Base-by-base conservation (phyloP, 2,113 vertebrate species). In the Plecotus auritus region DNA sequence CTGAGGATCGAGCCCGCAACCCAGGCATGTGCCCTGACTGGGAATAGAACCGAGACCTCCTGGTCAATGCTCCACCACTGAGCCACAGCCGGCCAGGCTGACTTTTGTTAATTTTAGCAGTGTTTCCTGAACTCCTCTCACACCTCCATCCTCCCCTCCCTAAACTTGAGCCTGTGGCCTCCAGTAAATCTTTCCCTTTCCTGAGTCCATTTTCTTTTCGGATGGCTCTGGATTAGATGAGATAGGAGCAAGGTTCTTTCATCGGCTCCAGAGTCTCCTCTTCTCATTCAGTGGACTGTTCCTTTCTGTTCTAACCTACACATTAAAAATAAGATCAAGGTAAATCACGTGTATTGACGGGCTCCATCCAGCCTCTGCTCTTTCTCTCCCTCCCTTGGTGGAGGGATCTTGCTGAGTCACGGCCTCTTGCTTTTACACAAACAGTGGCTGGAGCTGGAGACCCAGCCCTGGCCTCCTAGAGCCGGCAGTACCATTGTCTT, bases 401-500 rank as follows among this genome's bases (percentile, higher is more conserved):
- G 35, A 56, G 45, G 81, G 69, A 32, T 6, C 76, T 64, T 82
- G 88, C 92, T 85, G 72, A 94, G 78, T 96, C 94, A 82, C 14
- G 0, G 11, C 0, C 7, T 59, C 73, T 91, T 45, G 74, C 66
- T 67, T 80, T 61, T 51, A 23, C 13, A 20, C 7, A 1, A 3
- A 20, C 4, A n/a, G 20, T 5, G 37, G 32, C 74, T 35, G 35
- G 54, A 70, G 56, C 77, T 28, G 20, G 82, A 86, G 47, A 18
- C 28, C 49, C 83, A 40, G 7, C 10, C 40, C 80, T 59, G 7
- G 13, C 28, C 80, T 85, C 9, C 13, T 13, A 82, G 70, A 0
- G 40, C 30, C 5, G 1, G 13, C 8, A 56, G 72, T 32, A 9
- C 49, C 67, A 73, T 88, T 95, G 93, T 95, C 85, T 92, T 56